Conservation (phyloP, 2,888 invertebrate genomes). For the Leptura quadrifasciata region DNA sequence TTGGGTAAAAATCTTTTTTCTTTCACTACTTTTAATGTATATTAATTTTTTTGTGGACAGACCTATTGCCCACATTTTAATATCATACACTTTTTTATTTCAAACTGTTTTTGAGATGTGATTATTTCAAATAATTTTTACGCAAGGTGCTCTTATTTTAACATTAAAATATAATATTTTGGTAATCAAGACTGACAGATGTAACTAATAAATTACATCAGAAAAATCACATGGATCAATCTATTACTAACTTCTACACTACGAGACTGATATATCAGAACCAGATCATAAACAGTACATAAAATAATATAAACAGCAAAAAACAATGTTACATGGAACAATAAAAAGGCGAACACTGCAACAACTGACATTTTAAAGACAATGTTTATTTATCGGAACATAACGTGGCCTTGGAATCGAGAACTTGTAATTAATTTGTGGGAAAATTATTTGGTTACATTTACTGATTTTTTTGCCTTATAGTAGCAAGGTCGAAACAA, state of each 20-base stretch:
- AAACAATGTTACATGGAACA: constrained; percentile 11
- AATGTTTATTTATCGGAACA: constrained; percentile 9
- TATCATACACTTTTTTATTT: too few species aligned
- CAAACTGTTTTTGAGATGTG: too few species aligned
- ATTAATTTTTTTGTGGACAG: too few species aligned
- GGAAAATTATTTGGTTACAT: constrained; percentile 18
- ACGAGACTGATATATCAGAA: background rate
- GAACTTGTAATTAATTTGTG: constrained; percentile 6
- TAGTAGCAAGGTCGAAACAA: constrained; percentile 19
- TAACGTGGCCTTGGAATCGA: constrained; percentile 12
- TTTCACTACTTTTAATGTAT: too few species aligned
- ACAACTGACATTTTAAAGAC: constrained; percentile 25
- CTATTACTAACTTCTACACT: constrained; percentile 1
- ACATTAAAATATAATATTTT: too few species aligned
- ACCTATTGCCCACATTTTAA: too few species aligned
- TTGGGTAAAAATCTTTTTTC: too few species aligned
- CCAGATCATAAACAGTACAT: constrained; percentile 17
- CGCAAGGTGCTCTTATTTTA: too few species aligned
- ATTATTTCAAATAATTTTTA: too few species aligned
- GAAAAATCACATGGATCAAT: background rate
- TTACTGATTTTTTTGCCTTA: background rate
- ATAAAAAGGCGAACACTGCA: constrained; percentile 9
- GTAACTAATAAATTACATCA: constrained; percentile 17
- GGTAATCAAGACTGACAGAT: background rate
- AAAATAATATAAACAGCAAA: constrained; percentile 13